A percentile compares a stretch with the other conserved stretches of the same genome.
Evolutionary conservation across 2,113 vertebrate species (phyloP).

Genomic region (Rhadina sibilatrix): DNA sequence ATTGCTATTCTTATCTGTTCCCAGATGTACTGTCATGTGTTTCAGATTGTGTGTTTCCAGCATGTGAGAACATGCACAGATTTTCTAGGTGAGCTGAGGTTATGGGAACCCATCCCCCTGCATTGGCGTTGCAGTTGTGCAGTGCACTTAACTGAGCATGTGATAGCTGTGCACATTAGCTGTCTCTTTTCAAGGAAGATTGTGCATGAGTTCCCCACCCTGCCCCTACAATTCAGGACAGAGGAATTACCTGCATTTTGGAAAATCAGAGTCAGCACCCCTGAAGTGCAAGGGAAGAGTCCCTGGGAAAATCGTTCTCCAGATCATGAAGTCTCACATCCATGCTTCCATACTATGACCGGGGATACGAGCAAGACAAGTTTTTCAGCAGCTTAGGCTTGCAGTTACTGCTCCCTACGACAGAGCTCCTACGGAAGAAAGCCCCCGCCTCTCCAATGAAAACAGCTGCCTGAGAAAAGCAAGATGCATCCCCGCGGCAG

Average conservation of each 20-base stretch:
- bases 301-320: not conserved
- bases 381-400: not conserved
- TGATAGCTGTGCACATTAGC: not conserved
- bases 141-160: not conserved
- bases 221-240: not conserved
- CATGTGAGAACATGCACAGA: not conserved
- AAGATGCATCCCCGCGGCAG: accelerated
- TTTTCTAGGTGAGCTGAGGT: not conserved
- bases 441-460: not conserved
- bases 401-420: not conserved
- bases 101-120: not conserved
- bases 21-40: not conserved
- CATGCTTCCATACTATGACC: not conserved
- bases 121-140: not conserved
- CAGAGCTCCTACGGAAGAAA: not conserved
- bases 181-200: not conserved
- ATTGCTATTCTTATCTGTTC: not conserved
- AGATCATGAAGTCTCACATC: not conserved
- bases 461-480: not conserved
- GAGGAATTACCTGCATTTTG: not conserved
- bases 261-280: not conserved
- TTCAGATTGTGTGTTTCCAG: not conserved
- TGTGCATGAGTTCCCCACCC: not conserved
- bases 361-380: not conserved
- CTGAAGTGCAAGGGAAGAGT: not conserved